Evolutionary conservation across 2,797 vertebrate genomes (phyloP), one percentile per base, ranked within the genome.

Genomic region (Enoplosus armatus): DNA sequence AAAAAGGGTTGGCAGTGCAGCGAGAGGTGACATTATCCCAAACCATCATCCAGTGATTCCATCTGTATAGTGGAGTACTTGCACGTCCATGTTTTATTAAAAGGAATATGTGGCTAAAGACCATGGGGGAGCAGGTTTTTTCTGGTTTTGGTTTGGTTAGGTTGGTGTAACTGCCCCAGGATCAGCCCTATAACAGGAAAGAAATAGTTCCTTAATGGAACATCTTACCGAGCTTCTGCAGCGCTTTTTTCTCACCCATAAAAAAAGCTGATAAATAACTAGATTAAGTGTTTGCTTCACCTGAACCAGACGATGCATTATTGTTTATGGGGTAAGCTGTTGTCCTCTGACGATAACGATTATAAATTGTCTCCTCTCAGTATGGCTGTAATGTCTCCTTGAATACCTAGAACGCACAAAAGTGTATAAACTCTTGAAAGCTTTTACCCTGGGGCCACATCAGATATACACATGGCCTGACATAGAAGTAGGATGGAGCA

Each of bases 1-100:
- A 83, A 86, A 92, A 87, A 83, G 89, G 89, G 85, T 79, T 91
- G 87, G 87, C 78, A 85, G 80, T 83, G 76, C 86, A 84, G 90
- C 58, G 33, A 84, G 81, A 91, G 81, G 87, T 90, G 87, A 90
- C 87, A 86, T 84, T 87, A 89, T 90, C 82, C 87, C 74, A 86
- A 90, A 91, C 81, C 80, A 67, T 68, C 83, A 86, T 83, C 79
- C 70, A 76, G 60, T 62, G 41, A 86, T 78, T 86, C 72, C 65
- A 67, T 90, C 76, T 82, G 41, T 85, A 81, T 55, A 9, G 65
- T 58, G 51, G 59, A 68, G 47, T 41, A 58, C 45, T 59, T 73
- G 50, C 29, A 69, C 55, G 61, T 58, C 75, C 66, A 31, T 72
- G 41, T 50, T 85, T 80, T 37, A 75, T 62, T 64, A 39, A 63